A percentile compares a stretch with the other conserved stretches of the same genome.
phyloP scores from a whole-genome alignment of 2,888 invertebrate genomes.

The Monochamus alternatus region DNA sequence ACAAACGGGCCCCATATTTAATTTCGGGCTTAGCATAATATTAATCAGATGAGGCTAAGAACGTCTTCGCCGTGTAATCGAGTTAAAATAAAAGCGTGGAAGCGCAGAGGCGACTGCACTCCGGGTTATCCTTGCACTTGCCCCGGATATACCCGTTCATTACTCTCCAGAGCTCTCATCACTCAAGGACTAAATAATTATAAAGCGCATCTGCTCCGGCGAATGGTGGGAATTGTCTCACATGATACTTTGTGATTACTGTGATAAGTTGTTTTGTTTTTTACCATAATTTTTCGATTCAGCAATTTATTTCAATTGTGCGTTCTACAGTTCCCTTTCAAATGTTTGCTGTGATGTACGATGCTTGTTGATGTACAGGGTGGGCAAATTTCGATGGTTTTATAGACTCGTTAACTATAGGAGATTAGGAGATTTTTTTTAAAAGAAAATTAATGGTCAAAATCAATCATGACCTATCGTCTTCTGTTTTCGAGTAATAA shows the following conservation, averaged over 20 bases:
- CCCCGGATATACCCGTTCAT: constrained; percentile 31
- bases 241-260: constrained; percentile 10
- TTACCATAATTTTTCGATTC: no score
- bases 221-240: constrained; percentile 43
- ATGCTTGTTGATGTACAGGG: no score
- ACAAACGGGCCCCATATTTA: neutral
- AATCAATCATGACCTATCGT: no score
- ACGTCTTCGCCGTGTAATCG: neutral
- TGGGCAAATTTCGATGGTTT: no score
- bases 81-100: constrained; percentile 8
- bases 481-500: no score
- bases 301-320: no score
- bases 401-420: no score
- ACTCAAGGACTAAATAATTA: constrained; percentile 37
- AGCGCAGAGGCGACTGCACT: constrained; percentile 22
- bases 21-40: neutral
- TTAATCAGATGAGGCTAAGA: neutral
- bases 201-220: constrained; percentile 39
- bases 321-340: no score
- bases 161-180: constrained; percentile 22
- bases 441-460: no score
- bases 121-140: constrained; percentile 28
- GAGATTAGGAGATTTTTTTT: no score
- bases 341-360: no score
- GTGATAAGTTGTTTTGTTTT: neutral